Base-by-base conservation (phyloP, 1,140 invertebrate genomes). In the Octopus sinensis region DNA sequence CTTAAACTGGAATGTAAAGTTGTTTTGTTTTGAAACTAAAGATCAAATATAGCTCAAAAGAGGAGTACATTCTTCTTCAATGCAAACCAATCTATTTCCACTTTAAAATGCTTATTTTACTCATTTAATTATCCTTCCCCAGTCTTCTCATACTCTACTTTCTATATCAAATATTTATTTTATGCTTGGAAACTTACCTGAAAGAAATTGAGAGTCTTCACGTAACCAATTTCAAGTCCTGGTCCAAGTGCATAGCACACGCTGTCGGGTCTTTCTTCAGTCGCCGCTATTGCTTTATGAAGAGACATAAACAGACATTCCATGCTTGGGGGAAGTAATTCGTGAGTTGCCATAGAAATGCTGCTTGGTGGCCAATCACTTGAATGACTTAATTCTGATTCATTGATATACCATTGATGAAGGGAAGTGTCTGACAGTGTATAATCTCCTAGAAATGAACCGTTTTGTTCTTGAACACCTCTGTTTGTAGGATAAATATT, bases 161-260 rank as follows among this genome's bases (percentile, higher is more conserved):
- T 43, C 3, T 43, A 43, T 43, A 43, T 43, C 3, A 43, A 43
- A 43, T 43, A 43, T 43, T 2, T 43, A 43, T 43, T 43, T 43
- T 43, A 43, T 43, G 30, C 30, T 43, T 43, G 30, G 30, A 12
- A 6, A 73, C 52, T 77, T 7, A 77, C 76, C 76, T 77, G 76
- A 6, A 77, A 77, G 52, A 77, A 77, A 53, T 77, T 77, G 7
- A 9, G 13, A 51, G 30, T 51, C 0, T 77, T 7, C 23, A 77
- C 76, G 76, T 77, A 77, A 5, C 76, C 76, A 43, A 13, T 77
- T 6, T 77, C 52, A 6, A 77, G 76, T 77, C 76, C 76, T 52
- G 76, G 76, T 43, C 76, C 76, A 77, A 77, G 30, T 4, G 76
- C 76, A 43, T 77, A 77, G 68, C 68, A 73, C 68, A n/a, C 68